Base-by-base conservation (phyloP, 2,113 vertebrate genomes). In the Actenoides hombroni region DNA sequence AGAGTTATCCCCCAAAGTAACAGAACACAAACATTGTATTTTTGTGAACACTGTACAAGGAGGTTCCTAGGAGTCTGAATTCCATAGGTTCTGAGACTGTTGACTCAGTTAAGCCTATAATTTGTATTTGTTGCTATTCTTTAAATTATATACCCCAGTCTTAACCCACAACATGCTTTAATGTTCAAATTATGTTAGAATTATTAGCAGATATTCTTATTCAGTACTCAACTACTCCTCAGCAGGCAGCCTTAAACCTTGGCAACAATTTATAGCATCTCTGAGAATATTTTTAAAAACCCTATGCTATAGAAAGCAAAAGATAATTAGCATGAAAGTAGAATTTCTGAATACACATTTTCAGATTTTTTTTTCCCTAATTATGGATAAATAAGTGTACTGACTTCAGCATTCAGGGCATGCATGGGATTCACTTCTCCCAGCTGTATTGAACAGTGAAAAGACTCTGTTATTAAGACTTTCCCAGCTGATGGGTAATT, bases 131-230 rank as follows among this genome's bases (percentile, higher is more conserved):
- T 13, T 80, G 12, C 1, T 53, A 16, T 42, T 91, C 8, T 73
- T 83, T 39, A 91, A 18, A 46, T 76, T 70, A 90, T 86, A 28
- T 83, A 90, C 49, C 73, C 13, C 3, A 79, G 11, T 3, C 31
- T 91, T 76, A 37, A 88, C 29, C 16, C 39, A 75, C 60, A 91
- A 78, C 23, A 75, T 65, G 11, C 11, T 71, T 68, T 78, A 83
- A 89, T 48, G 63, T 92, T 94, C 63, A 92, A 93, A 95, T 93
- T 91, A 80, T 60, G 4, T 64, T 89, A 96, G 44, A 90, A 48
- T 94, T 96, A 81, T 86, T 89, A 88, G 9, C 39, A 76, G 21
- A 11, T 71, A 77, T 92, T 89, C 63, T 69, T 51, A 92, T 64
- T 83, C 60, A 64, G 21, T 35, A 4, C 37, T 95, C 3, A 10